Conservation (phyloP, 2,797 vertebrate species). For the Karalla daura region DNA sequence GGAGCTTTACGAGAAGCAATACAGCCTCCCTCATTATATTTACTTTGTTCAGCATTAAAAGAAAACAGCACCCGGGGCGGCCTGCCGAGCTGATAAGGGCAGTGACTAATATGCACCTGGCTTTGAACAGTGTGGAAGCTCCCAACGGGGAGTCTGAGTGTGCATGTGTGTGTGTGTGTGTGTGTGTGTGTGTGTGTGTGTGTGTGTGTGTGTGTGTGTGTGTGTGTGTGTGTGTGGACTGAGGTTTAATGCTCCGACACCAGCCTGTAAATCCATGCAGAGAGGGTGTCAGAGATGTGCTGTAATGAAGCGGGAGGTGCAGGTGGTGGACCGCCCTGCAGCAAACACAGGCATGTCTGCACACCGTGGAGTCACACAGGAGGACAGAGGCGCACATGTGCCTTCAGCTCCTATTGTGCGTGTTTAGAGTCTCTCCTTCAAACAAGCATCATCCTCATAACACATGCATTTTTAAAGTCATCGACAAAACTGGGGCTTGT, state of each 20-base stretch:
- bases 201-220: too few relatives aligned
- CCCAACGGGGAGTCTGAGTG: conserved; percentile 28
- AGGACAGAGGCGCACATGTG: conserved; percentile 44
- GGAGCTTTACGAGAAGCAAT: conserved; percentile 18
- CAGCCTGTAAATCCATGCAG: conserved; percentile 45
- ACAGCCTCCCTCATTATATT: conserved; percentile 2
- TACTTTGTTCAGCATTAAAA: conserved; percentile 24
- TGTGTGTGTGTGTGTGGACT: too few relatives aligned
- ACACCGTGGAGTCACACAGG: conserved; percentile 30
- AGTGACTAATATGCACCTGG: conserved; percentile 57
- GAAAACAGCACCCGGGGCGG: conserved; percentile 10
- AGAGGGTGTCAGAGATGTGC: conserved; percentile 21
- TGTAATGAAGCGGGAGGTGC: conserved; percentile 36
- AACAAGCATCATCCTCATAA: too few relatives aligned
- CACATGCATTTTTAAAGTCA: conserved; percentile 67
- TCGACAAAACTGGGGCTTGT: conserved; percentile 52
- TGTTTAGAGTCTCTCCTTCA: too few relatives aligned
- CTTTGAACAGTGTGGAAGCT: conserved; percentile 52
- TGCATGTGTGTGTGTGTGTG: too few relatives aligned
- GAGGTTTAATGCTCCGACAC: conserved; percentile 32
- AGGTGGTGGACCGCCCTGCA: conserved; percentile 70
- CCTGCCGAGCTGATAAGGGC: conserved; percentile 33
- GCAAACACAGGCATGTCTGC: conserved; percentile 58
- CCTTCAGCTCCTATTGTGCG: conserved; percentile 53
- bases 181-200: too few relatives aligned